Evolutionary conservation across 2,113 vertebrate species (phyloP), one percentile per base, ranked within the genome.

Genomic region (Entelurus aequoreus): DNA sequence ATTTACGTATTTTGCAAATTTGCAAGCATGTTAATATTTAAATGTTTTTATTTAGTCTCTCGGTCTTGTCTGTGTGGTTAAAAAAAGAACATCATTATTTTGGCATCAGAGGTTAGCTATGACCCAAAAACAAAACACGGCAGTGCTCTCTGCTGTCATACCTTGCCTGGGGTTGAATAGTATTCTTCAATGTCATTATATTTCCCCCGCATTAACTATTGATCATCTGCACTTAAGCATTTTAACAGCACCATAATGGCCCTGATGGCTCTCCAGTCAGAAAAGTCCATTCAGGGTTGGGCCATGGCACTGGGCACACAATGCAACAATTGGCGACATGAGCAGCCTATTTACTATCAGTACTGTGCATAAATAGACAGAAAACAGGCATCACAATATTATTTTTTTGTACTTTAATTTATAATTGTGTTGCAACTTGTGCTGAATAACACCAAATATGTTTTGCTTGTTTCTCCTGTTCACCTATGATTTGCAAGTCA

Each of bases 61-160:
- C 28, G 28, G n/a, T 71, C 12, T 76, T 52, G 72, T 74, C 64
- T 80, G 74, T 78, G 72, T 74, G 70, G 73, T 60, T 71, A 63
- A 84, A 74, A n/a, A 77, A 68, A 68, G 73, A 80, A 88, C 42
- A 86, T 88, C 84, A 85, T 89, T 86, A 87, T 86, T 85, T 77
- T 75, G 77, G 78, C 88, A 88, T 88, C 83, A 88, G 75, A 79
- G 62, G 78, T 65, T 67, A 69, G 69, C 76, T 74, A 79, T 76
- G 83, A 77, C 82, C 62, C 42, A 48, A 61, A 60, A 69, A 78
- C 68, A 67, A 69, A 75, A 75, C 53, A 65, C 68, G 71, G 63
- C 62, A 62, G 53, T 60, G 65, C 71, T 71, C 70, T 55, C 69
- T 56, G 47, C 54, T 58, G 71, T 73, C 65, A 66, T 75, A 80